Evolutionary conservation across 2,797 vertebrate species (phyloP).

Genomic region (Lepilemur ruficaudatus): DNA sequence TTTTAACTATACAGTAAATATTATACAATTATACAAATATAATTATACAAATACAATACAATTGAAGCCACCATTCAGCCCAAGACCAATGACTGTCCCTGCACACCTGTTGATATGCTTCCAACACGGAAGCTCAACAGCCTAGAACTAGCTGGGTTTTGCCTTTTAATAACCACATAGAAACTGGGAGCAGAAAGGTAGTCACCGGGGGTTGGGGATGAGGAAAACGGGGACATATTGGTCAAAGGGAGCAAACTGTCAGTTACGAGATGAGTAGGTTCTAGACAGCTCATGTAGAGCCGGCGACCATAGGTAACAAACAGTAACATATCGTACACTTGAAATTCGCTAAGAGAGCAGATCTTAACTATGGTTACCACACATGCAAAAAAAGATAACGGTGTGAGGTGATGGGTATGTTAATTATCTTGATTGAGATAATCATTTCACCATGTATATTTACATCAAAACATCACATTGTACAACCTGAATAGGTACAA

Average conservation of each 20-base stretch:
- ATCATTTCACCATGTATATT: background rate
- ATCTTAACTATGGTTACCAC: background rate
- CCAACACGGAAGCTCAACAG: background rate
- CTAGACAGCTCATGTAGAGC: background rate
- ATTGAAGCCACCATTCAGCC: background rate
- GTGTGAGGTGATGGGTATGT: accelerated
- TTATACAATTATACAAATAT: no score
- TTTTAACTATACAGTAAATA: background rate
- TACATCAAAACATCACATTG: no score
- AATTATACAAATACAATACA: background rate
- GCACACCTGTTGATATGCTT: accelerated
- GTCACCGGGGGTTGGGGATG: background rate
- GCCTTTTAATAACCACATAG: background rate
- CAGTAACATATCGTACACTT: accelerated
- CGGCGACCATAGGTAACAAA: background rate
- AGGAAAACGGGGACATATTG: background rate
- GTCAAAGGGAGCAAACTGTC: background rate
- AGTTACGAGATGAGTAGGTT: background rate
- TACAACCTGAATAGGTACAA: background rate
- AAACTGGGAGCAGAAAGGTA: background rate
- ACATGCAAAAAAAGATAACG: background rate
- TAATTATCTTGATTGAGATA: background rate
- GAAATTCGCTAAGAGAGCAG: background rate
- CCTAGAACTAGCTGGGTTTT: no score
- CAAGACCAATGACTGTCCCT: background rate